Conservation (phyloP, 2,888 invertebrate genomes). For the Apotomis betuletana region DNA sequence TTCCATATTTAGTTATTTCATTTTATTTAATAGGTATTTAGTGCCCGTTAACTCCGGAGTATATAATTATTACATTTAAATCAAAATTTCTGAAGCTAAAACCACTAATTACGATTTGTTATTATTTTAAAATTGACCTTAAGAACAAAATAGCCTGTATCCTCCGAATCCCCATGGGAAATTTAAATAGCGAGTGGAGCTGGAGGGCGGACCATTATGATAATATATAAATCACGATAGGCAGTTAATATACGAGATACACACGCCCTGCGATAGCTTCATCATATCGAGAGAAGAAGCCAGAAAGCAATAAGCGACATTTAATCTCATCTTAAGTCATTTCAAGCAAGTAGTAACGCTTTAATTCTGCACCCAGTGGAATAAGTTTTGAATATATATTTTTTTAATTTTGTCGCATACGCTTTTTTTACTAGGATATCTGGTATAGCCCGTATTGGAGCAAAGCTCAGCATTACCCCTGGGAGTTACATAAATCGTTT, state of each 20-base stretch:
- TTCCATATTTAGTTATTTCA: too few species aligned
- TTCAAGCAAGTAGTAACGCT: background rate
- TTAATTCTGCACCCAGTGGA: background rate
- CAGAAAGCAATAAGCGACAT: background rate
- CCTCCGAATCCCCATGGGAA: constrained; percentile 24
- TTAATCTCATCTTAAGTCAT: background rate
- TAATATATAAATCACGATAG: constrained; percentile 33
- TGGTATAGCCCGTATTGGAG: constrained; percentile 17
- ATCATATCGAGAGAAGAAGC: constrained; percentile 5
- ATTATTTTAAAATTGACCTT: constrained; percentile 1
- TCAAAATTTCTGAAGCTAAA: too few species aligned
- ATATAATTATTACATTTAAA: too few species aligned
- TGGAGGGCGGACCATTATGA: constrained; percentile 28
- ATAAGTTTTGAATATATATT: background rate
- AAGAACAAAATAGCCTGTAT: constrained; percentile 11
- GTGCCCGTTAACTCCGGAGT: too few species aligned
- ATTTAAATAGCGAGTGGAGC: constrained; percentile 12
- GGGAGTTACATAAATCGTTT: constrained; percentile 49
- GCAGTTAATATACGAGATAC: constrained; percentile 33
- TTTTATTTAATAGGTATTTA: too few species aligned
- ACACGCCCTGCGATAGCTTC: constrained; percentile 30
- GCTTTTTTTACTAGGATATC: background rate
- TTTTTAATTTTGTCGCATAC: constrained; percentile 5
- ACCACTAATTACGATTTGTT: background rate
- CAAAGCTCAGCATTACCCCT: constrained; percentile 43